A percentile compares a stretch with the other conserved stretches of the same genome.
Conservation (phyloP, 2,888 invertebrate species). For the Drosophila affinis region DNA sequence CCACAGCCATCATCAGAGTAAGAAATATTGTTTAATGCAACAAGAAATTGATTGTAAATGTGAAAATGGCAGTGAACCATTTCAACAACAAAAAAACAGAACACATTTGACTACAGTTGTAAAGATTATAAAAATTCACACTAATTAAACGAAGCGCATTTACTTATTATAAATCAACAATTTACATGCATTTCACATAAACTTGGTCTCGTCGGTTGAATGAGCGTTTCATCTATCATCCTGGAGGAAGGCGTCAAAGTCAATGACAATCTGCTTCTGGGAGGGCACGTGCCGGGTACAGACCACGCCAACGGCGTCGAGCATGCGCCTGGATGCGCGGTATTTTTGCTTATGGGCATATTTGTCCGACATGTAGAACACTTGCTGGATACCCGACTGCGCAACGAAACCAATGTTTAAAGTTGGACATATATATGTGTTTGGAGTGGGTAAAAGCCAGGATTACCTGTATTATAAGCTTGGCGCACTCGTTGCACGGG, state of each 20-base stretch:
- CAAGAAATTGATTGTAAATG: too few species aligned
- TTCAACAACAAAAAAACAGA: too few species aligned
- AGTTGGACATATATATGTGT: background rate
- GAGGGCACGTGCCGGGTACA: constrained; percentile 88
- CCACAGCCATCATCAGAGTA: background rate
- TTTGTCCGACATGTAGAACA: constrained; percentile 93
- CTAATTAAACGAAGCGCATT: background rate
- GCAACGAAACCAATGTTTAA: background rate
- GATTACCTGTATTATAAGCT: constrained; percentile 91
- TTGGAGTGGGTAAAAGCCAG: too few species aligned
- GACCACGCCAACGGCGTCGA: constrained; percentile 90
- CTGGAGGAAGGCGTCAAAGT: constrained; percentile 85
- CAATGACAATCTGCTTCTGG: constrained; percentile 87
- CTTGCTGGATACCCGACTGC: constrained; percentile 91
- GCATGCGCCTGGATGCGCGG: constrained; percentile 91
- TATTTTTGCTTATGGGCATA: constrained; percentile 88
- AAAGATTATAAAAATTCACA: too few species aligned
- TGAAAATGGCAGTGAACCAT: too few species aligned
- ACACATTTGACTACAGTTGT: background rate
- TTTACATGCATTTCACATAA: background rate
- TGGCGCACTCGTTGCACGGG: constrained; percentile 99
- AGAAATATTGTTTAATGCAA: too few species aligned
- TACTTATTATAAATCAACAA: background rate
- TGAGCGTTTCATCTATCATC: constrained; percentile 67
- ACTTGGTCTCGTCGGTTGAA: background rate